Percentiles rank a stretch among this genome's conserved stretches.
These are phyloP conservation scores for Samia ricini DNA, from an alignment of 1,140 invertebrate genomes.

Conservation along the genomic window DNA sequence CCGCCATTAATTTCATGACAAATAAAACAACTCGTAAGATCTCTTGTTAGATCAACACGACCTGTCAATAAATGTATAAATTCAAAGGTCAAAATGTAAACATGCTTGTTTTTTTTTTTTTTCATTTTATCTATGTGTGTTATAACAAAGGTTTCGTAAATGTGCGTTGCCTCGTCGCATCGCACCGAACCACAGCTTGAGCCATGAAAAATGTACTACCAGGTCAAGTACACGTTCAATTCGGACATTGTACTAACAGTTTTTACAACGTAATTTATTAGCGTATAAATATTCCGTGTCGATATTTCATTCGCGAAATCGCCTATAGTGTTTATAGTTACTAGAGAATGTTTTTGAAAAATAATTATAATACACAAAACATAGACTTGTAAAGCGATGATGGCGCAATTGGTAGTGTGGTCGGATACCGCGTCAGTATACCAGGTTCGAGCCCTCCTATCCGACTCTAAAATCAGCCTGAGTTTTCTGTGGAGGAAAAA, in stretches of 20 bases:
- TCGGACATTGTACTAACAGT: background rate
- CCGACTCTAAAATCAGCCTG: no score
- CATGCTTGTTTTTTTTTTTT: constrained; percentile 4
- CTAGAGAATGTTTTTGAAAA: no score
- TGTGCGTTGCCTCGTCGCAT: background rate
- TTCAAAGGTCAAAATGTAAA: background rate
- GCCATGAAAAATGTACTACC: constrained; percentile 20
- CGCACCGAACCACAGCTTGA: background rate
- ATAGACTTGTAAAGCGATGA: no score
- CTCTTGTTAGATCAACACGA: background rate
- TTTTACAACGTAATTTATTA: constrained; percentile 3
- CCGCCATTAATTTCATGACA: background rate
- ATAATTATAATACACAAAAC: no score
- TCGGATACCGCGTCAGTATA: no score
- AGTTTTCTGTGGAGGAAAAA: no score
- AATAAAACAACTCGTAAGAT: background rate
- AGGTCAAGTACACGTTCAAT: constrained; percentile 23
- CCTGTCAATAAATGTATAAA: background rate
- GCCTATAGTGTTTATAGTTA: background rate
- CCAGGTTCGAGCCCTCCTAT: no score
- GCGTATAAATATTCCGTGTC: constrained; percentile 5
- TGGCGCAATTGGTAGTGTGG: no score
- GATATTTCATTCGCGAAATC: background rate
- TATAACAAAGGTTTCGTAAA: constrained; percentile 21
- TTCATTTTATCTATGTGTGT: background rate